These are phyloP conservation scores for Habrosyne pyritoides DNA, from an alignment of 2,888 invertebrate species.

Conservation along the genomic window DNA sequence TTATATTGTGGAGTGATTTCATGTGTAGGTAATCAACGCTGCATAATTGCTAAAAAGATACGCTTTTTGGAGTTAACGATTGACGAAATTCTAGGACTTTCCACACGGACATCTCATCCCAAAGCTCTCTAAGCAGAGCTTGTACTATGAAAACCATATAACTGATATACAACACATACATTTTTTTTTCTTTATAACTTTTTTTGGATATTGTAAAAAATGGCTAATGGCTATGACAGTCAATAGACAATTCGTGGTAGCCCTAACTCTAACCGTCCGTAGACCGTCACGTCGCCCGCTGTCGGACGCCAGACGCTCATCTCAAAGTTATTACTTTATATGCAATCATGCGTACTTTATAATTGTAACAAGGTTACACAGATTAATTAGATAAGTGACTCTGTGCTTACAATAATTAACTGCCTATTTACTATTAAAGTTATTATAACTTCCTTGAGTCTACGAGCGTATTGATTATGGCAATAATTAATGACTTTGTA, in stretches of 20 bases:
- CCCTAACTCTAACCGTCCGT: constrained; percentile 16
- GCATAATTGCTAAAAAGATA: no score
- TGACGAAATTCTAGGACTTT: no score
- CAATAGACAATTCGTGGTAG: neutral
- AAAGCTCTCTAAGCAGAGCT: no score
- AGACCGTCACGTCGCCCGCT: constrained; percentile 9
- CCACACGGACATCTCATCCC: no score
- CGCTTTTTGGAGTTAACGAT: no score
- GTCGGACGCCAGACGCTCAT: constrained; percentile 24
- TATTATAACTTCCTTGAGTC: constrained; percentile 2
- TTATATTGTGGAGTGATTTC: no score
- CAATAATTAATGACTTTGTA: neutral
- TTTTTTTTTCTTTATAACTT: no score
- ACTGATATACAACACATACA: no score
- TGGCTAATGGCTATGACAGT: no score
- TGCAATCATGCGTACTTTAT: constrained; percentile 13
- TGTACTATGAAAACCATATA: no score
- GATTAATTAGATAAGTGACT: constrained; percentile 5
- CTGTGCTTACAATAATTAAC: neutral
- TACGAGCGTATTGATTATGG: neutral
- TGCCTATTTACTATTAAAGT: neutral
- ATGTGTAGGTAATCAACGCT: no score
- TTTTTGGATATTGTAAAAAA: no score
- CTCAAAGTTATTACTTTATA: constrained; percentile 27
- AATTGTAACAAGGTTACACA: constrained; percentile 9